phyloP scores from a whole-genome alignment of 2,113 vertebrate genomes.

The Tricholaema leucomelas region DNA sequence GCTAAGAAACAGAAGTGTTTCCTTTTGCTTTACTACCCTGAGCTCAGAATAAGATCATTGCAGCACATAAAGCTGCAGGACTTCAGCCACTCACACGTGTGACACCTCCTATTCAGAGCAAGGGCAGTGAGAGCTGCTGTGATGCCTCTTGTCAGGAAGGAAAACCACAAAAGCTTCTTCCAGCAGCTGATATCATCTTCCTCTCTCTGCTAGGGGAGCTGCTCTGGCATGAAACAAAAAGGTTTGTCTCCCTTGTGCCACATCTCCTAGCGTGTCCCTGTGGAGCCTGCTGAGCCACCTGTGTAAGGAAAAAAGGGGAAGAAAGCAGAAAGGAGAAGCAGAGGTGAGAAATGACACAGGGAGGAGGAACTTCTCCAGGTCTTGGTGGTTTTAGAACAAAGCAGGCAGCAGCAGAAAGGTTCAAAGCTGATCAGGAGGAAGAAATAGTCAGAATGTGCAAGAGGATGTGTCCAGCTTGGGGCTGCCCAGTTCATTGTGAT shows the following conservation, averaged over 20 bases:
- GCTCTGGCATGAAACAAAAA: not conserved
- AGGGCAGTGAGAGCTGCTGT: not conserved
- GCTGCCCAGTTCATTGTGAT: no score
- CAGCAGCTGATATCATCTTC: not conserved
- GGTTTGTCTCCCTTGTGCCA: not conserved
- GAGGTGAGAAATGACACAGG: not conserved
- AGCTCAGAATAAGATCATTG: not conserved
- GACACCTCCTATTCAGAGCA: accelerated
- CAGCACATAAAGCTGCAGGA: not conserved
- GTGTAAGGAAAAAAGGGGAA: not conserved
- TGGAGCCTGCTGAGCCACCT: not conserved
- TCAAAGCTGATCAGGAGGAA: not conserved
- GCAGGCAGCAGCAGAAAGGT: not conserved
- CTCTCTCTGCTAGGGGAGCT: not conserved
- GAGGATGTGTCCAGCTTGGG: no score
- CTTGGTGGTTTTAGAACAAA: not conserved
- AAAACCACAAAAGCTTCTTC: not conserved
- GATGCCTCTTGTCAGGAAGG: not conserved
- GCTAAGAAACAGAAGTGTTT: not conserved
- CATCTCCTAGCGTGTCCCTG: not conserved
- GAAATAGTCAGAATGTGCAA: not conserved
- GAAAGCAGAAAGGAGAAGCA: not conserved
- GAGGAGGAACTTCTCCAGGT: not conserved
- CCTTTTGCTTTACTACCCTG: not conserved
- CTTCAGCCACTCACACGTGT: not conserved